Conservation (phyloP, 2,888 invertebrate genomes). For the Agrochola macilenta region DNA sequence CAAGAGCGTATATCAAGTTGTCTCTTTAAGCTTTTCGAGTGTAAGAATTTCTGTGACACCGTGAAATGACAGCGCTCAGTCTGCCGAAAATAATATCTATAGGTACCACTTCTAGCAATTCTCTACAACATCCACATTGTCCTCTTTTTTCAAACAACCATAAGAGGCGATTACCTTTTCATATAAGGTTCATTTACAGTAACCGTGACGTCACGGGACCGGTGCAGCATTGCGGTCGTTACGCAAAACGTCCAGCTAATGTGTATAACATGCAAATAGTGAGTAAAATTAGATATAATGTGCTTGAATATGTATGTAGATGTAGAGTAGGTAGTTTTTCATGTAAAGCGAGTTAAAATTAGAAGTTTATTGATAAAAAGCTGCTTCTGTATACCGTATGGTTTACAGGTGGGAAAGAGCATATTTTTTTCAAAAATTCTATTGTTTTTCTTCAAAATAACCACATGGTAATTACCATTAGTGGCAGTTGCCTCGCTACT, state of each 20-base stretch:
- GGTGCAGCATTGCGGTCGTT: constrained; percentile 26
- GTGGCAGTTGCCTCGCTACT: too few relatives aligned
- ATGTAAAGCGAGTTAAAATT: constrained; percentile 21
- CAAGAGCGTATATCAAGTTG: too few relatives aligned
- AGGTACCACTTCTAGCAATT: constrained; percentile 16
- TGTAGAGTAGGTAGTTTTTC: constrained; percentile 17
- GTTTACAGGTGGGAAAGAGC: background rate
- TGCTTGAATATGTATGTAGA: constrained; percentile 23
- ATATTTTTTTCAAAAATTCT: background rate
- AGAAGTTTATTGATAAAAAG: constrained; percentile 10
- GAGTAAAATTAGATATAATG: constrained; percentile 51
- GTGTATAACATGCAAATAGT: constrained; percentile 46
- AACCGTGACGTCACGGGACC: constrained; percentile 29
- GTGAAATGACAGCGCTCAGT: too few relatives aligned
- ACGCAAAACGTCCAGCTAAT: constrained; percentile 30
- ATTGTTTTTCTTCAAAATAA: background rate
- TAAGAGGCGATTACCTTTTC: constrained; percentile 25
- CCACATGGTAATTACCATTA: background rate
- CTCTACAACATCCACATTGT: background rate
- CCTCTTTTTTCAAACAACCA: constrained; percentile 25
- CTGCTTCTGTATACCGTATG: background rate
- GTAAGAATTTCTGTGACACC: too few relatives aligned
- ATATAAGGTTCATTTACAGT: constrained; percentile 36
- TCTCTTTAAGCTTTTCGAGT: too few relatives aligned
- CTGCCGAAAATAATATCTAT: too few relatives aligned